A percentile compares a stretch with the other conserved stretches of the same genome.
These are phyloP conservation scores for Achatina immaculata DNA, from an alignment of 1,140 invertebrate species.

Conservation along the genomic window DNA sequence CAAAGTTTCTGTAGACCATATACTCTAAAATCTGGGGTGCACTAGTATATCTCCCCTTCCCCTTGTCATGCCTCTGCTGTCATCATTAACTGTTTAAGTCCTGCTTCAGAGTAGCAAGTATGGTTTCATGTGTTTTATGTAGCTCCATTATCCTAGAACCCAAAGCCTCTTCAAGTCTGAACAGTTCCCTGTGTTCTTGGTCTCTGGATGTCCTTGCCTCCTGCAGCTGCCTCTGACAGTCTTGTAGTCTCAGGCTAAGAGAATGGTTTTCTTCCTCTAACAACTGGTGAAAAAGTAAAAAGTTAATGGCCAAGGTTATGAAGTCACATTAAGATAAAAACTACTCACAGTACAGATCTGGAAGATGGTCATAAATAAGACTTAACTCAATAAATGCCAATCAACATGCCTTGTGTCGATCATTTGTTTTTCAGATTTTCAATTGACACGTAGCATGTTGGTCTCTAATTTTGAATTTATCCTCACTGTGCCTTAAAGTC, in stretches of 20 bases:
- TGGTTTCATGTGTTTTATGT: constrained; percentile 65
- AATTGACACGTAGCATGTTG: too few species aligned
- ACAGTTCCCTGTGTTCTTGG: constrained; percentile 85
- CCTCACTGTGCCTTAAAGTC: too few species aligned
- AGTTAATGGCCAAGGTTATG: neutral
- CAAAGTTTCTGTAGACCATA: too few species aligned
- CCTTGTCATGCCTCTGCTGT: neutral
- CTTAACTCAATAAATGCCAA: too few species aligned
- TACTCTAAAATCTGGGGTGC: too few species aligned
- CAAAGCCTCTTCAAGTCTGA: constrained; percentile 86
- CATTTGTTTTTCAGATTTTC: too few species aligned
- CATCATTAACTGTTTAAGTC: constrained; percentile 32
- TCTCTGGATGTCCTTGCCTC: constrained; percentile 85
- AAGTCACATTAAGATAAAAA: too few species aligned
- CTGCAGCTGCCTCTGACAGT: constrained; percentile 87
- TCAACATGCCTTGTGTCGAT: too few species aligned
- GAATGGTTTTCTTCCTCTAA: constrained; percentile 82
- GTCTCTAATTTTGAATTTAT: too few species aligned
- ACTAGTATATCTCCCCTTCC: too few species aligned
- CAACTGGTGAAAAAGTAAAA: constrained; percentile 67
- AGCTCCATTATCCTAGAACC: constrained; percentile 88
- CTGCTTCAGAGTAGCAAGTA: constrained; percentile 53
- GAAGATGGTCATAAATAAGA: too few species aligned
- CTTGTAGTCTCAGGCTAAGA: constrained; percentile 79
- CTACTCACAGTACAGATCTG: too few species aligned